These are phyloP conservation scores for Phataginus tetradactyla DNA, from an alignment of 2,797 vertebrate genomes.

Conservation along the genomic window DNA sequence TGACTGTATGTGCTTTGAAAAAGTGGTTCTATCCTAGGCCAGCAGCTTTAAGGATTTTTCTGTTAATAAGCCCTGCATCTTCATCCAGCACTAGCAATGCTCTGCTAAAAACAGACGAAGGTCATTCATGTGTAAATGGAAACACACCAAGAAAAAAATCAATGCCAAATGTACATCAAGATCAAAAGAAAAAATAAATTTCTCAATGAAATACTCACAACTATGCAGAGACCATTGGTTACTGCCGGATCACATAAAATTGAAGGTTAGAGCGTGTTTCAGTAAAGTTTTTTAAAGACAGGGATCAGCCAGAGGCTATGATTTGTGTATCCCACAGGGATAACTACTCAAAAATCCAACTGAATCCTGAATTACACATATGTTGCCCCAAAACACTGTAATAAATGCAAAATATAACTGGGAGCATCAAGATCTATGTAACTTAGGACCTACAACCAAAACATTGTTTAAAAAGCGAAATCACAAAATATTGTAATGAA, in stretches of 20 bases:
- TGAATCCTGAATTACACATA: constrained; percentile 56
- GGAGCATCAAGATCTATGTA: neutral
- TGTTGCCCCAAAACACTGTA: neutral
- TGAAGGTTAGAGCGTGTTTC: constrained; percentile 62
- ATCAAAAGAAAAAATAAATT: constrained; percentile 74
- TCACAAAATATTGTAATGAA: neutral
- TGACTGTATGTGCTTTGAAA: constrained; percentile 72
- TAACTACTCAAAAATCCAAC: constrained; percentile 16
- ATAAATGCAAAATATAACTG: neutral
- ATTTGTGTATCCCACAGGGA: constrained; percentile 65
- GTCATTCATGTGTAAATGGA: constrained; percentile 84
- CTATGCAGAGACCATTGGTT: constrained; percentile 45
- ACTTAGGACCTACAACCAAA: neutral
- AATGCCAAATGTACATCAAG: constrained; percentile 77
- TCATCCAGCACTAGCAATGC: constrained; percentile 78
- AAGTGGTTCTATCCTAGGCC: constrained; percentile 56
- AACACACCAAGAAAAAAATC: constrained; percentile 69
- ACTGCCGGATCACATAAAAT: constrained; percentile 44
- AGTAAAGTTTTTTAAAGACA: constrained; percentile 57
- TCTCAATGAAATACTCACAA: constrained; percentile 66
- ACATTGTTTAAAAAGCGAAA: constrained; percentile 8
- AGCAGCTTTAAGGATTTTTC: constrained; percentile 85
- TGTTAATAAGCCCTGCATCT: constrained; percentile 80
- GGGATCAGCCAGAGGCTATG: constrained; percentile 35
- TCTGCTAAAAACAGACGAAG: constrained; percentile 81